Conservation (phyloP, 2,888 invertebrate genomes). For the Gryllus longicercus region DNA sequence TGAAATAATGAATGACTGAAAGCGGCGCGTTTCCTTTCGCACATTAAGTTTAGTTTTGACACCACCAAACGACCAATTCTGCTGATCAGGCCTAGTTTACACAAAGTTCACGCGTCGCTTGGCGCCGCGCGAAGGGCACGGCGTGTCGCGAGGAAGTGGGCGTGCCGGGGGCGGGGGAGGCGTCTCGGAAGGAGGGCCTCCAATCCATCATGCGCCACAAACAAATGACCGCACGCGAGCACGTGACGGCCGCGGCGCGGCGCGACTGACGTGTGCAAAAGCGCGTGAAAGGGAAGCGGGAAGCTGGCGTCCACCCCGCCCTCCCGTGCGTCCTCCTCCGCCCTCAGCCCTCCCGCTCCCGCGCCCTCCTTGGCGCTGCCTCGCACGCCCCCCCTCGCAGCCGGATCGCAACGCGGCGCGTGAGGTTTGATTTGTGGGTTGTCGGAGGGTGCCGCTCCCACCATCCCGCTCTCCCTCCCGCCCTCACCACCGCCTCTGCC, state of each 20-base stretch:
- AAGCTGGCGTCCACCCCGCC: neutral
- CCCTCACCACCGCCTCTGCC: neutral
- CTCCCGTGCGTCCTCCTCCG: neutral
- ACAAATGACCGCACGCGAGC: neutral
- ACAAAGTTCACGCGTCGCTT: too few relatives aligned
- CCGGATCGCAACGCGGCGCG: too few relatives aligned
- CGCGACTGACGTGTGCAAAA: conserved; percentile 1
- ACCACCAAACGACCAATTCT: too few relatives aligned
- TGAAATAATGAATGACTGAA: too few relatives aligned
- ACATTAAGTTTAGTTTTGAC: too few relatives aligned
- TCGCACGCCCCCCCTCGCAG: neutral
- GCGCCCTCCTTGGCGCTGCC: neutral
- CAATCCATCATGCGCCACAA: neutral
- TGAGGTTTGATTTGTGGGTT: neutral
- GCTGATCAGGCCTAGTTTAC: too few relatives aligned
- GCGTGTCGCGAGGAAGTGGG: too few relatives aligned
- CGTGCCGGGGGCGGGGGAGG: too few relatives aligned
- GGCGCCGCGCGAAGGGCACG: too few relatives aligned
- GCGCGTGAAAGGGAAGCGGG: neutral
- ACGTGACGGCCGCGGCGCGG: too few relatives aligned
- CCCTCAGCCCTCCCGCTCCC: neutral
- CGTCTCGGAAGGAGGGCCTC: too few relatives aligned
- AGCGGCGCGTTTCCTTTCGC: too few relatives aligned
- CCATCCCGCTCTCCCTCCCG: neutral
- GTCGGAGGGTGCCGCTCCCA: neutral